Conservation (phyloP, 2,113 vertebrate genomes). For the Bubo scandiacus region DNA sequence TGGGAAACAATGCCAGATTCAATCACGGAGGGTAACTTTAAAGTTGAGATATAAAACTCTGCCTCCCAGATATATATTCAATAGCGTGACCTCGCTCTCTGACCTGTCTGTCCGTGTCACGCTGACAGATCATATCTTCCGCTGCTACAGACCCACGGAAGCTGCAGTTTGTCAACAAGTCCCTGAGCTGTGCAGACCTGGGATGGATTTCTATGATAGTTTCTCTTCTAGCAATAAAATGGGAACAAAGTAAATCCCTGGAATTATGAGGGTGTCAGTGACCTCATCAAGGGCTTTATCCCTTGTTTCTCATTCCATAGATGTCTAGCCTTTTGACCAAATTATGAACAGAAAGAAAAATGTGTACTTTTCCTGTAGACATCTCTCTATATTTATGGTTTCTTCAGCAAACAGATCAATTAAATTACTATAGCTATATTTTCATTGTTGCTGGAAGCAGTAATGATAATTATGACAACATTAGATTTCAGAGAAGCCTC, state of each 20-base stretch:
- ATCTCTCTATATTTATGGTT: neutral
- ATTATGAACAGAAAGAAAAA: neutral
- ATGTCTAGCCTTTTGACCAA: neutral
- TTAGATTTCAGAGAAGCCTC: neutral
- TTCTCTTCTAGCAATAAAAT: neutral
- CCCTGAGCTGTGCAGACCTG: neutral
- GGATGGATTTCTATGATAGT: neutral
- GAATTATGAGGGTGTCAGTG: neutral
- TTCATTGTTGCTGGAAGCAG: neutral
- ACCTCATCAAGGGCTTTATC: slow-evolving; percentile 14
- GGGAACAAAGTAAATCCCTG: neutral
- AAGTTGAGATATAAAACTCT: neutral
- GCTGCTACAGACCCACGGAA: neutral
- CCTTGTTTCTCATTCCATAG: slow-evolving; percentile 2
- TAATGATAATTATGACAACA: neutral
- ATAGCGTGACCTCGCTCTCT: neutral
- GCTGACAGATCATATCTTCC: slow-evolving; percentile 19
- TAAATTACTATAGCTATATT: neutral
- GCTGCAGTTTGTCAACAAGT: slow-evolving; percentile 24
- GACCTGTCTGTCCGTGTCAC: neutral
- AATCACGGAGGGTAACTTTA: neutral
- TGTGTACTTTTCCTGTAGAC: neutral
- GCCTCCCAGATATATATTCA: slow-evolving; percentile 17
- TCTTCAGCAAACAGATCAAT: neutral
- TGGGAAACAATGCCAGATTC: slow-evolving; percentile 12